Evolutionary conservation across 2,797 vertebrate genomes (phyloP), one percentile per base, ranked within the genome.

Genomic region (Sparus aurata): DNA sequence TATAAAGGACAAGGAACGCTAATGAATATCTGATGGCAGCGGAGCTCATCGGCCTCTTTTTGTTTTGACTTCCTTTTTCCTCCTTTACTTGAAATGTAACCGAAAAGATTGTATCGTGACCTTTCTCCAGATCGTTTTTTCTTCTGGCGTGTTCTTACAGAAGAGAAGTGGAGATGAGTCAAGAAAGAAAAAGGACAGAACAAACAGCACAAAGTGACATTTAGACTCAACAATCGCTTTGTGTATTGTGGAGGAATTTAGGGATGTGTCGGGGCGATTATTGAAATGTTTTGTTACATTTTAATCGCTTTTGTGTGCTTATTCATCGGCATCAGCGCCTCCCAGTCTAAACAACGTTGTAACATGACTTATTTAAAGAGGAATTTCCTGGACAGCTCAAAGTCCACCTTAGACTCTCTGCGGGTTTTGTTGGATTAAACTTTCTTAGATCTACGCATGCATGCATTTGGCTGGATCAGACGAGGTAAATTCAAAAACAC

Each of bases 1-100:
- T 91, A 90, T 88, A 87, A 92, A 86, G 84, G 87, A 90, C 87
- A 90, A 87, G 91, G 84, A 86, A 49, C 23, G 83, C 68, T 87
- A 91, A 91, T 89, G 85, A 89, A 87, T 79, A 78, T 92, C 85
- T 85, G 90, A 91, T 86, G 87, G 83, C 69, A 66, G 69, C n/a
- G 2, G 58, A 53, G 77, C 75, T 89, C 81, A 64, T 89, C 85
- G 81, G 85, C 73, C 81, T 85, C 75, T 72, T 79, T 71, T 65
- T 87, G 77, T 80, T 87, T 69, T 67, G 73, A 82, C 58, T 75
- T 75, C 79, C 89, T 85, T 89, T 75, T 85, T 84, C 79, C 69
- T 77, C 75, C 54, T 54, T 50, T 41, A 30, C 69, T 76, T 78
- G 79, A 81, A 78, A 75, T 77, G 72, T 62, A 60, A 87, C 62